Evolutionary conservation across 2,113 vertebrate species (phyloP), one percentile per base, ranked within the genome.

Genomic region (Anolis sagrei): DNA sequence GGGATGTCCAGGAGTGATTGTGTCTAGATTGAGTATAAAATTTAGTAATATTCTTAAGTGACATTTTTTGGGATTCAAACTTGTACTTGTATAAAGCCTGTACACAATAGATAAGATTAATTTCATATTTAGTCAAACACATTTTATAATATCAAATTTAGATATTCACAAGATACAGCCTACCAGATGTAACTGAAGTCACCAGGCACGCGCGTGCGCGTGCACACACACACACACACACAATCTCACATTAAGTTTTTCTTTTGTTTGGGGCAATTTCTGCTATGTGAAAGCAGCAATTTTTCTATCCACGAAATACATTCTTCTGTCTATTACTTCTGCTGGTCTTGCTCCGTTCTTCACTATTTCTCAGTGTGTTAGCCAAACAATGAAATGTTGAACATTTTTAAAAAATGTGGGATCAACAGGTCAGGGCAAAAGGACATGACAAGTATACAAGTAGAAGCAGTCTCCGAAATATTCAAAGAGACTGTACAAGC

Each of bases 401-500:
- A 25, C 36, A 29, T 86, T 89, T 86, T 10, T n/a, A 77, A 51
- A 86, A 79, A 16, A 10, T 39, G 1, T 32, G 2, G 1, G n/a
- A 81, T 87, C 54, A 79, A 88, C 3, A 87, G 32, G 68, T 69
- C 79, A 86, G 8, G 32, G 66, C 62, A 87, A 21, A 70, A 3
- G 64, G 0, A 34, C 0, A 19, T 85, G 21, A 4, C 1, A 29
- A 88, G 66, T 66, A 74, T 81, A 13, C 75, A 32, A 83, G 51
- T 29, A 7, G 79, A 1, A 79, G 21, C 68, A 74, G 29, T 49
- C 84, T 44, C 82, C 21, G 21, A 34, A 85, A 86, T 25, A 79
- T 76, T 0, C 29, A 25, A 1, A 0, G 32, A 79, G 76, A 13
- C 51, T 54, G 51, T 54, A 54, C 25, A 34, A 85, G 84, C 25